Evolutionary conservation across 2,888 invertebrate species (phyloP), one percentile per base, ranked within the genome.

Genomic region (Endotricha flammealis): DNA sequence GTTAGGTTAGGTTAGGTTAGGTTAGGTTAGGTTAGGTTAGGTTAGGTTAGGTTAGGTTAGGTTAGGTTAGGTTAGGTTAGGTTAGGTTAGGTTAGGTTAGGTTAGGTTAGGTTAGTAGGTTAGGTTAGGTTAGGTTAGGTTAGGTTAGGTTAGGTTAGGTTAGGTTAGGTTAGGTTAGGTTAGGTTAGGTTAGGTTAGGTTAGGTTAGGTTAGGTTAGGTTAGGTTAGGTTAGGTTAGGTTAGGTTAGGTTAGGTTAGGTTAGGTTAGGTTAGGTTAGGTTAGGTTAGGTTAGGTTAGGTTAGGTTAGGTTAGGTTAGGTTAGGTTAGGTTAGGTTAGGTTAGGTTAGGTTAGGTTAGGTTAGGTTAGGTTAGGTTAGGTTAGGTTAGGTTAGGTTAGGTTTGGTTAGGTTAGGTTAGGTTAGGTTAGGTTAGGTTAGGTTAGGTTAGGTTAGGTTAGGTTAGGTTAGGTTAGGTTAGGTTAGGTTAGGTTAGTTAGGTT

Each of bases 191-290:
- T 44, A 40, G 41, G 43, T 44, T 45, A 44, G 43, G 43, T 45
- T 46, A 44, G 38, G 44, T 40, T 42, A 42, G 42, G 42, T 39
- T 42, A 38, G 40, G 43, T 38, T 41, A 39, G 44, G 40, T 46
- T n/a, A n/a, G n/a, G n/a, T n/a, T n/a, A n/a, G n/a, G n/a, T n/a
- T n/a, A 13, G 36, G 13, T 38, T 42, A 42, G 46, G 46, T 46
- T 46, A 41, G 46, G 49, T 46, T 50, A 44, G 45, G 46, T 50
- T 47, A 40, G 46, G 45, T 44, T 47, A 47, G 47, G 47, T 47
- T 46, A 44, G 44, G 47, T 44, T 50, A 44, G 44, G 45, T 45
- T 47, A 44, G 44, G 47, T 43, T 47, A 45, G 45, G 46, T 47
- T 47, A 44, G 45, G 45, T 45, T 44, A 42, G 44, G 45, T 44